These are phyloP conservation scores for Eucera pruinosa DNA, from an alignment of 2,888 invertebrate species.

Conservation along the genomic window DNA sequence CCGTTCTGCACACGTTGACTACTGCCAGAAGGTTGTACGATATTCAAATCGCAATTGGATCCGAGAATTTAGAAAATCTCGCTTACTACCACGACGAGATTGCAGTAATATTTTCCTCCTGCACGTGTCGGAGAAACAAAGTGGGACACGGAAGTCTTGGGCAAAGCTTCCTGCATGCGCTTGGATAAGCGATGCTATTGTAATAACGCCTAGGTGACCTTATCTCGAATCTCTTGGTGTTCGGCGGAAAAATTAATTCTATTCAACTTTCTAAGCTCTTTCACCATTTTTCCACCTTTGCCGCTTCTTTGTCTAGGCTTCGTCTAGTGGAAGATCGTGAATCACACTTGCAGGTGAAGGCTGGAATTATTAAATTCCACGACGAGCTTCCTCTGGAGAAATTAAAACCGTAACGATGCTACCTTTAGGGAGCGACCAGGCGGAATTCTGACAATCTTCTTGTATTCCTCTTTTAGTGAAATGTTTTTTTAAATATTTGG, in stretches of 20 bases:
- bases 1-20: background rate
- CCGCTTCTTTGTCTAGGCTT: slow-evolving; percentile 15
- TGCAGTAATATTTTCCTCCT: slow-evolving; percentile 19
- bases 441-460: slow-evolving; percentile 6
- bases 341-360: slow-evolving; percentile 23
- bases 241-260: slow-evolving; percentile 37
- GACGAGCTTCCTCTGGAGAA: background rate
- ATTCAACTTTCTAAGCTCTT: slow-evolving; percentile 17
- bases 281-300: background rate
- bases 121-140: slow-evolving; percentile 25
- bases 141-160: background rate
- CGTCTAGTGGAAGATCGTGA: slow-evolving; percentile 27
- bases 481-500: too few relatives aligned
- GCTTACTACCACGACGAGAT: slow-evolving; percentile 6
- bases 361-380: slow-evolving; percentile 43
- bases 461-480: background rate
- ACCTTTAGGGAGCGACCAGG: too few relatives aligned
- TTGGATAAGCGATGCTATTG: slow-evolving; percentile 30
- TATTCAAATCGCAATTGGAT: background rate
- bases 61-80: background rate
- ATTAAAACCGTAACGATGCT: slow-evolving; percentile 35
- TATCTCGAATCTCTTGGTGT: background rate
- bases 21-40: background rate
- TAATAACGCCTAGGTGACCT: slow-evolving; percentile 36
- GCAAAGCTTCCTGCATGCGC: slow-evolving; percentile 8